Percentiles rank a stretch among this genome's conserved stretches.
phyloP scores from a whole-genome alignment of 2,113 vertebrate genomes.

The Eonycteris spelaea region DNA sequence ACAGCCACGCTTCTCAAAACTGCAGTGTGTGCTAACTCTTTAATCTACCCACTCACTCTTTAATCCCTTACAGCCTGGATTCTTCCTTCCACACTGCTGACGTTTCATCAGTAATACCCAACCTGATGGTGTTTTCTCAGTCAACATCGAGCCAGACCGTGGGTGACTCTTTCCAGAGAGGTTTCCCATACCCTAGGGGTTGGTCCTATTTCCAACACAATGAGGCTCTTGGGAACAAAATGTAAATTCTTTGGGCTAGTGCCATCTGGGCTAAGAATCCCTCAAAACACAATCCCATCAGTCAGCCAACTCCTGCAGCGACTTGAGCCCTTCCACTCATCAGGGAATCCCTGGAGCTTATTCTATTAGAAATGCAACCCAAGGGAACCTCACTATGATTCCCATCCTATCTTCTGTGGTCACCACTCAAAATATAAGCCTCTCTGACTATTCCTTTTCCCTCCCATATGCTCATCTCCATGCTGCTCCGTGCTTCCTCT shows the following conservation, averaged over 20 bases:
- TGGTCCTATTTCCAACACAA: background rate
- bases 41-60: background rate
- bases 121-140: background rate
- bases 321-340: background rate
- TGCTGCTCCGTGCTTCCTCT: background rate
- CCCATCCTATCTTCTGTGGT: background rate
- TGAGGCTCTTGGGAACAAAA: background rate
- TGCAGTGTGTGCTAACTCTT: background rate
- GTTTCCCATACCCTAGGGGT: background rate
- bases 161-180: conserved; percentile 1
- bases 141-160: background rate
- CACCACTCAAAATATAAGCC: background rate
- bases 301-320: background rate
- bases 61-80: background rate
- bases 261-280: background rate
- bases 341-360: background rate
- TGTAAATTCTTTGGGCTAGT: background rate
- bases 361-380: background rate
- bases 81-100: background rate
- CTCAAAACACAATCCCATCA: background rate
- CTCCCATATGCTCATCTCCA: background rate
- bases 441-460: background rate
- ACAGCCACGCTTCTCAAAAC: background rate
- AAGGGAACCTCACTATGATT: background rate
- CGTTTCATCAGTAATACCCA: background rate